phyloP scores from a whole-genome alignment of 2,888 invertebrate genomes.

The Apotomis betuletana region DNA sequence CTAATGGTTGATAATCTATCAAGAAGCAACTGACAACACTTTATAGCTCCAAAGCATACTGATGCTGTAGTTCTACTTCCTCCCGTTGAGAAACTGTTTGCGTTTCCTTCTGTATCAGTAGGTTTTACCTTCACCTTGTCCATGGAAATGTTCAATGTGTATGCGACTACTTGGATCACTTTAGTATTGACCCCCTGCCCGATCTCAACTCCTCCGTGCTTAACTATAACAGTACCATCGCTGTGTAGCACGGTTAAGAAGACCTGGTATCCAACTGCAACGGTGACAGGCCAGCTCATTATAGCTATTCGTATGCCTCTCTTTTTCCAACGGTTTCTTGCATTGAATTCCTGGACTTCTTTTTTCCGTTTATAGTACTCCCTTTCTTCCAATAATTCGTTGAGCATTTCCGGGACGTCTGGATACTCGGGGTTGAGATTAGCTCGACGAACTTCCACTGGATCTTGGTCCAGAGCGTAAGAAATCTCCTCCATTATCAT shows the following conservation, averaged over 20 bases:
- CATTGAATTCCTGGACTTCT: slow-evolving; percentile 82
- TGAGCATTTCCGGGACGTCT: slow-evolving; percentile 74
- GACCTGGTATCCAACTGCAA: slow-evolving; percentile 81
- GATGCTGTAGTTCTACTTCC: slow-evolving; percentile 78
- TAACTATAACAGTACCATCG: slow-evolving; percentile 88
- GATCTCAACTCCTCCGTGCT: slow-evolving; percentile 89
- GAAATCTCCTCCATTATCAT: slow-evolving; percentile 87
- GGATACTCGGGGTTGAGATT: slow-evolving; percentile 73
- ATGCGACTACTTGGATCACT: slow-evolving; percentile 86
- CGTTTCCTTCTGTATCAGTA: slow-evolving; percentile 82
- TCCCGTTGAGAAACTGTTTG: slow-evolving; percentile 86
- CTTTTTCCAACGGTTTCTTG: slow-evolving; percentile 90
- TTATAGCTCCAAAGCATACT: slow-evolving; percentile 66
- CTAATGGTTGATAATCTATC: slow-evolving; percentile 63
- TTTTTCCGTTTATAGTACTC: slow-evolving; percentile 77
- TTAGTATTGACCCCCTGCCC: slow-evolving; percentile 92
- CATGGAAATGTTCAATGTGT: slow-evolving; percentile 86
- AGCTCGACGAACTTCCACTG: slow-evolving; percentile 80
- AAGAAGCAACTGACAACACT: slow-evolving; percentile 66
- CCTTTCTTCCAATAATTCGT: slow-evolving; percentile 69
- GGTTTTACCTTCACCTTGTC: slow-evolving; percentile 86
- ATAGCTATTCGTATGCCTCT: slow-evolving; percentile 87
- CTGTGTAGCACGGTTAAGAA: slow-evolving; percentile 87
- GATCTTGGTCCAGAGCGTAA: slow-evolving; percentile 78
- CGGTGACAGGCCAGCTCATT: slow-evolving; percentile 85